phyloP scores from a whole-genome alignment of 1,140 invertebrate species.

The Brevipalpus yothersi region DNA sequence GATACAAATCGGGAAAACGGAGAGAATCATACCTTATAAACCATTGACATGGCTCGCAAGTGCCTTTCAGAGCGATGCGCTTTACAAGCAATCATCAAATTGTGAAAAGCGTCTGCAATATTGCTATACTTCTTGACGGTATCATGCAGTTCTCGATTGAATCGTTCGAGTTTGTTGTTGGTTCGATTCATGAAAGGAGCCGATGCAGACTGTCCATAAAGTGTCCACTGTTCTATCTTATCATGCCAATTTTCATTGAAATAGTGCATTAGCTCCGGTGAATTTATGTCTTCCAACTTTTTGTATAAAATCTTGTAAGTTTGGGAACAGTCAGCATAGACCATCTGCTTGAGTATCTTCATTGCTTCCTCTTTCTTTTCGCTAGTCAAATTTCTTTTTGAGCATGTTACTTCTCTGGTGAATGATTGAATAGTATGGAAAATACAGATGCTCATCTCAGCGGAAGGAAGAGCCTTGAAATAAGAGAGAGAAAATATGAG shows the following conservation, averaged over 20 bases:
- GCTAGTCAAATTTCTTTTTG: background rate
- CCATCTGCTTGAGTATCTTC: background rate
- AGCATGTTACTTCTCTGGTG: background rate
- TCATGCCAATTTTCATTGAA: background rate
- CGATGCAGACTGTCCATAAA: background rate
- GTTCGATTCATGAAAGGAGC: background rate
- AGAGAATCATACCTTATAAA: background rate
- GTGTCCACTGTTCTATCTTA: background rate
- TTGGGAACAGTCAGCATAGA: background rate
- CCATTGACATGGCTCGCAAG: background rate
- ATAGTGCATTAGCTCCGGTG: background rate
- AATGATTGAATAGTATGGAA: background rate
- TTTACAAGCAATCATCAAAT: background rate
- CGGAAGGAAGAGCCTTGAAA: background rate
- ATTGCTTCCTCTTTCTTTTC: background rate
- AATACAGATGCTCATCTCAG: background rate
- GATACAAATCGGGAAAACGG: background rate
- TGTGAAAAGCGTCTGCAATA: background rate
- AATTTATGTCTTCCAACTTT: background rate
- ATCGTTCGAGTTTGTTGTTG: background rate
- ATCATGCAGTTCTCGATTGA: background rate
- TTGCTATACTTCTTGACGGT: background rate
- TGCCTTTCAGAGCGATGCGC: background rate
- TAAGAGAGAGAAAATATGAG: background rate
- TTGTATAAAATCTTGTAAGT: background rate